Evolutionary conservation across 2,888 invertebrate genomes (phyloP).

Genomic region (Cinara cedri): DNA sequence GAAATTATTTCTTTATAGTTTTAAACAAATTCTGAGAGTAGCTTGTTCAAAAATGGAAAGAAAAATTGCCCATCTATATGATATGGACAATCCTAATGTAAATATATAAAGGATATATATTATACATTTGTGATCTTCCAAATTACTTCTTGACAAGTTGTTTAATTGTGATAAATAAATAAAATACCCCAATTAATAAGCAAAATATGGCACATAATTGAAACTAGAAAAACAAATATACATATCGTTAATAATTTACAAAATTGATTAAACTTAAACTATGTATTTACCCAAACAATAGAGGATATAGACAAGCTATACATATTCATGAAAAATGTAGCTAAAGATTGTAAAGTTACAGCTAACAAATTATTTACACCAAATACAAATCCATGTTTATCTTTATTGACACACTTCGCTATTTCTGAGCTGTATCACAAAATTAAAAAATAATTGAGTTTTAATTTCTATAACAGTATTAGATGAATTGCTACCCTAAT

Average conservation of each 20-base stretch:
- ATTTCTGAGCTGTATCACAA: conserved; percentile 75
- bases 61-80: no score
- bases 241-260: neutral
- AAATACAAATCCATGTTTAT: conserved; percentile 88
- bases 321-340: conserved; percentile 66
- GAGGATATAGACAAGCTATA: conserved; percentile 6
- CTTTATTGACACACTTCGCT: conserved; percentile 78
- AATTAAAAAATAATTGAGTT: neutral
- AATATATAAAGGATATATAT: no score
- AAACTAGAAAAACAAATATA: conserved; percentile 25
- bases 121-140: neutral
- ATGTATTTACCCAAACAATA: conserved; percentile 43
- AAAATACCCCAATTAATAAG: conserved; percentile 43
- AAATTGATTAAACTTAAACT: neutral
- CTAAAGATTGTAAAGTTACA: conserved; percentile 75
- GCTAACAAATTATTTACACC: conserved; percentile 87
- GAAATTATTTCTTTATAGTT: no score
- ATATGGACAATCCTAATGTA: no score
- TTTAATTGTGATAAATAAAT: conserved; percentile 23
- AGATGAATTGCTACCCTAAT: no score
- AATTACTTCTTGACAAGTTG: conserved; percentile 30
- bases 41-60: no score
- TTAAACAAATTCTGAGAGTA: no score
- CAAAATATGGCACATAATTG: conserved; percentile 38
- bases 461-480: no score